Percentiles rank a stretch among this genome's conserved stretches.
Evolutionary conservation across 2,888 invertebrate species (phyloP).

Genomic region (Leptopilina myrica): DNA sequence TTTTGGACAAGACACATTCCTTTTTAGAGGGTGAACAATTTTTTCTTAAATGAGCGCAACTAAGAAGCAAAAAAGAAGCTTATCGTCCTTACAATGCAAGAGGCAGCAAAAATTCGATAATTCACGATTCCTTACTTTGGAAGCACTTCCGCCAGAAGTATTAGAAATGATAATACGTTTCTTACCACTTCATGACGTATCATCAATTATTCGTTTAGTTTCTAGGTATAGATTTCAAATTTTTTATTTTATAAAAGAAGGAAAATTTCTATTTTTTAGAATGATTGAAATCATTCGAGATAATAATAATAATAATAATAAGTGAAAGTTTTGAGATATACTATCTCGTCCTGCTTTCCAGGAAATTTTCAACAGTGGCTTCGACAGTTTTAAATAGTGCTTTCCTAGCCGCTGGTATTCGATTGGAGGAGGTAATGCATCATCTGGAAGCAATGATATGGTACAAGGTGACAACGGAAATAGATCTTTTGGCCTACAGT

Average conservation of each 20-base stretch:
- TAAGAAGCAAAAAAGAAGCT: conserved; percentile 53
- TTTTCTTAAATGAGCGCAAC: conserved; percentile 55
- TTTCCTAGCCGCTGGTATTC: conserved; percentile 65
- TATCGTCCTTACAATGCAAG: conserved; percentile 34
- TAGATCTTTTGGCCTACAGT: conserved; percentile 57
- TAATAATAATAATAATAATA: not conserved
- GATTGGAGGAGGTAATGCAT: conserved; percentile 59
- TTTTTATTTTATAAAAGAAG: too few relatives aligned
- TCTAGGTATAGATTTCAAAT: conserved; percentile 63
- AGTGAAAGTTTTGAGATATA: conserved; percentile 11
- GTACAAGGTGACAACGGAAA: conserved; percentile 46
- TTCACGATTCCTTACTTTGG: conserved; percentile 55
- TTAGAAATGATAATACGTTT: conserved; percentile 69
- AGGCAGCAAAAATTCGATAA: not conserved
- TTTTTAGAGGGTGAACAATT: not conserved
- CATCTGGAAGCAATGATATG: conserved; percentile 53
- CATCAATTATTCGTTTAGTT: conserved; percentile 68
- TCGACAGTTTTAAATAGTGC: conserved; percentile 69
- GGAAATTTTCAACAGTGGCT: conserved; percentile 65
- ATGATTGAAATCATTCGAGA: not conserved
- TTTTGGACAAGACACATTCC: not conserved
- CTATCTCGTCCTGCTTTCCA: conserved; percentile 45
- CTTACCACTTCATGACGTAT: conserved; percentile 66
- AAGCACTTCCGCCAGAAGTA: conserved; percentile 71
- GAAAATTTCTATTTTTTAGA: too few relatives aligned